Evolutionary conservation across 2,113 vertebrate genomes (phyloP), one percentile per base, ranked within the genome.

Genomic region (Conger conger): DNA sequence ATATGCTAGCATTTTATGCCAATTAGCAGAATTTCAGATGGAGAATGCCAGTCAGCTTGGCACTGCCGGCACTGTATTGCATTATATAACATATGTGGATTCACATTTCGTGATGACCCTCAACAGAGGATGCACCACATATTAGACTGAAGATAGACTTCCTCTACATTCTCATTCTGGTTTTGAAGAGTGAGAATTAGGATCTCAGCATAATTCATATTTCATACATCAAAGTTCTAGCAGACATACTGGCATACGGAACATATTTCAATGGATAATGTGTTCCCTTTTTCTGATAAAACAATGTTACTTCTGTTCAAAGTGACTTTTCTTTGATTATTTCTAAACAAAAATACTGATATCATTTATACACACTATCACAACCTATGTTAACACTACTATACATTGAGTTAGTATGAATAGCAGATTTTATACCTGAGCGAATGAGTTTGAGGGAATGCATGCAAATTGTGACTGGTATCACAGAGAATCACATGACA

Each of bases 1-100:
- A 18, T 40, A n/a, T 27, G 82, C 81, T 45, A 6, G 18, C 9
- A 53, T 40, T 76, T 53, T 76, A 57, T 33, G 79, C 76, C 7
- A 50, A 33, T 60, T 82, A 79, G 54, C 30, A 73, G 42, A 88
- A 83, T 76, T 76, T 77, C 82, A 79, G 83, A 79, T 73, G 60
- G 15, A 73, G 77, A 53, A 82, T 81, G 82, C 68, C 79, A 82
- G 68, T 84, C 50, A 23, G 53, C 68, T 77, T 77, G 36, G 37
- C 15, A 6, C 53, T 53, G 35, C 50, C 54, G 54, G 85, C 80
- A 86, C 63, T 81, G 36, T 63, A 73, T 73, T 73, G 68, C 5
- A 38, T 57, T 77, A 63, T 76, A 38, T 16, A 78, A 78, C n/a
- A 78, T 17, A 38, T 23, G 36, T 15, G 20, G 8, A n/a, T n/a